Evolutionary conservation across 1,140 invertebrate species (phyloP).

Genomic region (Cotesia typhae): DNA sequence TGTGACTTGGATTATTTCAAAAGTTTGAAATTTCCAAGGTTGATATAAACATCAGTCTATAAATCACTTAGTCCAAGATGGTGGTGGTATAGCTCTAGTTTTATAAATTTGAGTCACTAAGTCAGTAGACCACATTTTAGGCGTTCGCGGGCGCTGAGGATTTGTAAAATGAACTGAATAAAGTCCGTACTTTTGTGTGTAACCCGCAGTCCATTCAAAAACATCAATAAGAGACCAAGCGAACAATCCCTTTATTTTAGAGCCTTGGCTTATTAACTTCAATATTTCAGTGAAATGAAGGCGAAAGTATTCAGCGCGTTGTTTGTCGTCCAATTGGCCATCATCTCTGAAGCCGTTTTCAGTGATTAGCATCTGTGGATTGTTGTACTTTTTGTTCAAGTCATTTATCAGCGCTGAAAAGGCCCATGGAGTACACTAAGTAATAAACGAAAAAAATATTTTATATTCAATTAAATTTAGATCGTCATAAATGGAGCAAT

Average conservation of each 20-base stretch:
- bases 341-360: conserved; percentile 69
- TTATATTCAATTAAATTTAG: too few relatives aligned
- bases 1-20: too few relatives aligned
- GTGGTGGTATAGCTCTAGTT: neutral
- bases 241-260: conserved; percentile 71
- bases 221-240: conserved; percentile 82
- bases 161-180: conserved; percentile 66
- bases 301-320: conserved; percentile 61
- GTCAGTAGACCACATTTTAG: conserved; percentile 71
- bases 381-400: conserved; percentile 60
- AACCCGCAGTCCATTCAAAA: conserved; percentile 78
- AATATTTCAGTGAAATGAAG: conserved; percentile 52
- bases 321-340: conserved; percentile 65
- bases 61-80: too few relatives aligned
- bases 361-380: conserved; percentile 63
- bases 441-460: neutral
- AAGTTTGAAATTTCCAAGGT: too few relatives aligned
- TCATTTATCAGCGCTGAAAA: conserved; percentile 61
- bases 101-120: conserved; percentile 66
- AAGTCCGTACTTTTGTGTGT: conserved; percentile 62
- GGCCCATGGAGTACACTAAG: conserved; percentile 55
- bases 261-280: conserved; percentile 61
- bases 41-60: too few relatives aligned
- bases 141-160: conserved; percentile 70
- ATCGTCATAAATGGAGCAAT: too few relatives aligned